A percentile compares a stretch with the other conserved stretches of the same genome.
phyloP scores from a whole-genome alignment of 2,797 vertebrate species.

The Scyliorhinus canicula region DNA sequence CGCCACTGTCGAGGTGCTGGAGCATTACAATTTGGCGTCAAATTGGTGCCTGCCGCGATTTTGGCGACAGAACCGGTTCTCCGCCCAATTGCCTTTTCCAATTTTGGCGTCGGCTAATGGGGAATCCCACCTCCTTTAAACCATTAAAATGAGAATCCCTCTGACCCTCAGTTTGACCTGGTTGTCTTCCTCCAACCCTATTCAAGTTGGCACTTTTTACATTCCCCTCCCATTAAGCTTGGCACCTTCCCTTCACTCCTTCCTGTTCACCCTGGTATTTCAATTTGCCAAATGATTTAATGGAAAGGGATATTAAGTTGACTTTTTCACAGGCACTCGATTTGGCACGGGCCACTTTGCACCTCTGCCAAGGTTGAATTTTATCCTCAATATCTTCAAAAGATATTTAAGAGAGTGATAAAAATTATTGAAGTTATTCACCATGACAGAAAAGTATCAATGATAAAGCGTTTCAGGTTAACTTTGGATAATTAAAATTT shows the following conservation, averaged over 20 bases:
- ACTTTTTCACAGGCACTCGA: neutral
- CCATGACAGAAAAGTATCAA: neutral
- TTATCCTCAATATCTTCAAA: neutral
- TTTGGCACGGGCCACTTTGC: neutral
- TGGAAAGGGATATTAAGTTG: neutral
- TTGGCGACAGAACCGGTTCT: too few species aligned
- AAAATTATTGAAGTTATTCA: neutral
- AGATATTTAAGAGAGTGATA: neutral
- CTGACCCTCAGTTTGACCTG: neutral
- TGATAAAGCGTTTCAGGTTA: neutral
- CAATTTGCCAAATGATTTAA: neutral
- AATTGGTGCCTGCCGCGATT: too few species aligned
- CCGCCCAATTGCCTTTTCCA: too few species aligned
- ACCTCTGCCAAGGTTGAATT: neutral
- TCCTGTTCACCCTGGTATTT: neutral
- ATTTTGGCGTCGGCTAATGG: too few species aligned
- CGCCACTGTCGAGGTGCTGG: too few species aligned
- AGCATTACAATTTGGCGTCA: too few species aligned
- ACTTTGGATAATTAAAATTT: neutral
- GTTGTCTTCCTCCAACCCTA: neutral
- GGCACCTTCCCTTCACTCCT: neutral
- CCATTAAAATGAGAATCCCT: neutral
- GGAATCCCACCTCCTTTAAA: neutral
- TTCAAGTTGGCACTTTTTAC: neutral
- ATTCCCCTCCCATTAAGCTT: neutral